Base-by-base conservation (phyloP, 2,888 invertebrate species). In the Lasioglossum lativentre region DNA sequence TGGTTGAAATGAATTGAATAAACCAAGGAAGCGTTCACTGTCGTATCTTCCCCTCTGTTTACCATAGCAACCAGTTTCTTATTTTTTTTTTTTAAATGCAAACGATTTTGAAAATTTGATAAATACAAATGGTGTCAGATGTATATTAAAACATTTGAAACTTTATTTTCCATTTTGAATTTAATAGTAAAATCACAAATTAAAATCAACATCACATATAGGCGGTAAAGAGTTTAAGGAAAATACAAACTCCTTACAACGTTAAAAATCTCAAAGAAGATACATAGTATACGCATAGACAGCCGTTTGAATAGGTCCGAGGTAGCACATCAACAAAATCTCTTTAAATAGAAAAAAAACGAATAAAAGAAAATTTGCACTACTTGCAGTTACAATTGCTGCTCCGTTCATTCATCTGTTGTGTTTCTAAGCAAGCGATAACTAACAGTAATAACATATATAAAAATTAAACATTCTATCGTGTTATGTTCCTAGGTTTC, bases 151-250 rank as follows among this genome's bases (percentile, higher is more conserved):
- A 80, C 68, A 68, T 73, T 81, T 19, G 47, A 75, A 70, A 74
- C 77, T 86, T 86, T 86, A 83, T 90, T 84, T 81, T 80, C 85
- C 88, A 78, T 88, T 84, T 87, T 85, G 86, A 86, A 86, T 90
- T 63, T 89, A 88, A 86, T 88, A 90, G 88, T 91, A 90, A 91
- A 91, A 93, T 93, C 91, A 93, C 90, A 93, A 93, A 91, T 93
- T 92, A 92, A 89, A 93, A 92, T 90, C 89, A 91, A 92, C 91
- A 92, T 93, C 92, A 92, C 92, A 93, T 91, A 89, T 85, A 85
- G 83, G 81, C 52, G 72, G 86, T 90, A 90, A 89, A 89, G 88
- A 90, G 90, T 91, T 87, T 34, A 88, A 90, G 89, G 74, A 90
- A 89, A 90, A 89, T 86, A 89, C 88, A 89, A 88, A 90, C 81